These are phyloP conservation scores for Smithornis capensis DNA, from an alignment of 2,113 vertebrate genomes.

Conservation along the genomic window DNA sequence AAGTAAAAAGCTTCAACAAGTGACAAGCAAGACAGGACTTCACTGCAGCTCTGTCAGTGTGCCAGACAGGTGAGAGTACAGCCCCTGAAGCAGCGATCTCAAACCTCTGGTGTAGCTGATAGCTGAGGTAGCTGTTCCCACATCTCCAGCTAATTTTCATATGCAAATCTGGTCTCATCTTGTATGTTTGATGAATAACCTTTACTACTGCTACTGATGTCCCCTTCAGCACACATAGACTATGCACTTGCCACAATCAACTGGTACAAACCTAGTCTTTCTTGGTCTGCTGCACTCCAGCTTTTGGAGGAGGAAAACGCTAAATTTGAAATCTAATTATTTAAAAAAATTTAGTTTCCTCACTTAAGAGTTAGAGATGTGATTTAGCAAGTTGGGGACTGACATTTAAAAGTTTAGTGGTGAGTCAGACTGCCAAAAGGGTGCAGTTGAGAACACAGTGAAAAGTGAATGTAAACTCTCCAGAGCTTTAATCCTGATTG, in stretches of 20 bases:
- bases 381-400: conserved; percentile 16
- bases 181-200: background rate
- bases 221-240: background rate
- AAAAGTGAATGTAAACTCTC: conserved; percentile 29
- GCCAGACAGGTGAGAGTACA: background rate
- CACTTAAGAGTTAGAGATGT: background rate
- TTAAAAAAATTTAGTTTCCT: conserved; percentile 36
- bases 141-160: background rate
- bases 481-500: conserved; percentile 23
- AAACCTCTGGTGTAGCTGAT: background rate
- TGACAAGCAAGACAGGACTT: background rate
- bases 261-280: background rate
- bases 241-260: background rate
- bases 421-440: conserved; percentile 54
- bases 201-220: background rate
- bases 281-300: background rate
- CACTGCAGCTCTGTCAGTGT: background rate
- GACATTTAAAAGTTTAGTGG: conserved; percentile 50
- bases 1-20: background rate
- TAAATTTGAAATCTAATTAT: conserved; percentile 28
- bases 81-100: background rate
- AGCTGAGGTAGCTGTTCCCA: background rate
- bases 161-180: background rate
- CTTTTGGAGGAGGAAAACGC: background rate
- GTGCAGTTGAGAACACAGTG: conserved; percentile 22